Percentiles rank a stretch among this genome's conserved stretches.
Conservation (phyloP, 1,140 invertebrate species). For the Paracyclopina nana region DNA sequence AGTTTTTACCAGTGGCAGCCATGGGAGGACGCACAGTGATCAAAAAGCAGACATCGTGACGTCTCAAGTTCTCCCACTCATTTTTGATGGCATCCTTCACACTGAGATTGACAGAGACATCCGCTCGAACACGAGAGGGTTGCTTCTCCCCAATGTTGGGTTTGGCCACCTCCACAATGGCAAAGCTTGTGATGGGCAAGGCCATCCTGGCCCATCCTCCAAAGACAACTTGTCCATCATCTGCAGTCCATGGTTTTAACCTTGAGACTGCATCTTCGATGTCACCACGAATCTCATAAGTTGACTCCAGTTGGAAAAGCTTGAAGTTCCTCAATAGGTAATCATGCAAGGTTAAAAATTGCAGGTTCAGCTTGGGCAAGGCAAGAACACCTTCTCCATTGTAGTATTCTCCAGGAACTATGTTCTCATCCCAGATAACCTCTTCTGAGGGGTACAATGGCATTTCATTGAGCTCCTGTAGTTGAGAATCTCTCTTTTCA, state of each 20-base stretch:
- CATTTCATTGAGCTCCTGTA: slow-evolving; percentile 91
- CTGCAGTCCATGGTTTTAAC: slow-evolving; percentile 76
- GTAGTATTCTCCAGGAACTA: slow-evolving; percentile 93
- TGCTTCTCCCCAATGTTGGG: slow-evolving; percentile 61
- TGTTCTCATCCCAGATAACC: slow-evolving; percentile 97
- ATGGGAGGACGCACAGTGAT: slow-evolving; percentile 61
- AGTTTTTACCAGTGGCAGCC: background rate
- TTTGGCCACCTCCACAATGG: slow-evolving; percentile 62
- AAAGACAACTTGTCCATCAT: slow-evolving; percentile 69
- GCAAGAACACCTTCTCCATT: slow-evolving; percentile 85
- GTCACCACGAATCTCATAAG: slow-evolving; percentile 96
- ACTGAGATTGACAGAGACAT: slow-evolving; percentile 77
- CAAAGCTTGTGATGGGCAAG: slow-evolving; percentile 73
- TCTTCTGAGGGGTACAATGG: slow-evolving; percentile 95
- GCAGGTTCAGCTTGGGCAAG: slow-evolving; percentile 89
- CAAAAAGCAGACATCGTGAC: slow-evolving; percentile 94
- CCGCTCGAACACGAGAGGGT: slow-evolving; percentile 79
- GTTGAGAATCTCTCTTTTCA: slow-evolving; percentile 68
- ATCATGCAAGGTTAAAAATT: slow-evolving; percentile 95
- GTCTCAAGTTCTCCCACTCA: slow-evolving; percentile 91
- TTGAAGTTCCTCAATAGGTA: slow-evolving; percentile 95
- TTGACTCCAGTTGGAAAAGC: slow-evolving; percentile 90
- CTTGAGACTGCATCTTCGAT: slow-evolving; percentile 88
- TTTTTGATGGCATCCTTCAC: slow-evolving; percentile 70
- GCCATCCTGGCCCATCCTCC: slow-evolving; percentile 98